Evolutionary conservation across 2,888 invertebrate genomes (phyloP), one percentile per base, ranked within the genome.

Genomic region (Dorcus hopei): DNA sequence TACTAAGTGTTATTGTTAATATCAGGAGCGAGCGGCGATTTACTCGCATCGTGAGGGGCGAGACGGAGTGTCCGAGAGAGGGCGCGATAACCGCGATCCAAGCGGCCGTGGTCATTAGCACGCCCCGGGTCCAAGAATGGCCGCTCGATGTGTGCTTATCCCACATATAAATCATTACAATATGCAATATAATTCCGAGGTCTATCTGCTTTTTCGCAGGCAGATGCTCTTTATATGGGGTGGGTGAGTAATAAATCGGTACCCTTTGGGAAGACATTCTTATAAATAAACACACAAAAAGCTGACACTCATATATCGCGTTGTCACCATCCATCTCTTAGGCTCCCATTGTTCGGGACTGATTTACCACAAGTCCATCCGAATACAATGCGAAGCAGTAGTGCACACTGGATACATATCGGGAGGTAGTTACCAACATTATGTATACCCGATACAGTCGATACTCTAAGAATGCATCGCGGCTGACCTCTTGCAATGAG

Each of bases 101-200:
- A 73, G 75, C 76, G 74, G 72, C 74, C 72, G 73, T 77, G 78
- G 77, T 78, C 78, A 78, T 78, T 78, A 78, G 78, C 78, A 78
- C 78, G 77, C 77, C 76, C 76, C 76, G 76, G 75, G 76, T 77
- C 76, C 77, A 77, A 78, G 77, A 77, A 78, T 77, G 77, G 76
- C 76, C 75, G 76, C 75, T 74, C 59, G 59, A 76, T 76, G 75
- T 76, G 76, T 77, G 78, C 78, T 79, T 79, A 79, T 78, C 78
- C 78, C 70, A 66, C 72, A 71, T 77, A 78, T 79, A 79, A 79
- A 79, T 79, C 79, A 79, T 78, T 77, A 78, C 77, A 79, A 79
- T 79, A 78, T 78, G 79, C 78, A 79, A 79, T 79, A 79, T 79
- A 79, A 79, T 79, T 79, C 77, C 74, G 76, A 77, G 76, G 77